These are phyloP conservation scores for Pteronotus mesoamericanus DNA, from an alignment of 2,797 vertebrate genomes.

Conservation along the genomic window DNA sequence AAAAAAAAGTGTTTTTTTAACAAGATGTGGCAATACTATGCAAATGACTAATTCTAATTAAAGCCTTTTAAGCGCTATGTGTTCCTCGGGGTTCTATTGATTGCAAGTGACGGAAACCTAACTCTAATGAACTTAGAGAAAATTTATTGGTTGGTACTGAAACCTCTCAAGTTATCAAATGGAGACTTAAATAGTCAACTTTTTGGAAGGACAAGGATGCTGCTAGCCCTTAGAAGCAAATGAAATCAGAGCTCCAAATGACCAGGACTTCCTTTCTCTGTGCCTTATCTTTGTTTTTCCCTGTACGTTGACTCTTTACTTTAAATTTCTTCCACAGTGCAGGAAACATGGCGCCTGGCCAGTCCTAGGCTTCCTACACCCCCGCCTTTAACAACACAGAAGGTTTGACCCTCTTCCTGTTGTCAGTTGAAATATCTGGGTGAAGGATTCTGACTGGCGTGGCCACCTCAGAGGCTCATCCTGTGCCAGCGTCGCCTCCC, in stretches of 20 bases:
- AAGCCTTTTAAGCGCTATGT: neutral
- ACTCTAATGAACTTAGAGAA: neutral
- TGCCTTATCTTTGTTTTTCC: neutral
- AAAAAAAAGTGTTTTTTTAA: neutral
- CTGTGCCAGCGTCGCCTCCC: neutral
- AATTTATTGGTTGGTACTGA: neutral
- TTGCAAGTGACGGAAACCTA: neutral
- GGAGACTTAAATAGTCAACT: neutral
- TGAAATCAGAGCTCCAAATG: neutral
- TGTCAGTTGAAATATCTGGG: neutral
- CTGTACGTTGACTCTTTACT: neutral
- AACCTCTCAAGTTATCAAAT: neutral
- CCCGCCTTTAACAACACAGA: neutral
- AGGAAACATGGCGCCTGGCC: neutral
- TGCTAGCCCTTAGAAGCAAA: neutral
- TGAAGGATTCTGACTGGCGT: neutral
- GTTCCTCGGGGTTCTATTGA: neutral
- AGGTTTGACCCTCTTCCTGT: neutral
- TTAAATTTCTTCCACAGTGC: neutral
- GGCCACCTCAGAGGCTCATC: neutral
- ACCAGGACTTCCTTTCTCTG: neutral
- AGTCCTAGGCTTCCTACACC: neutral
- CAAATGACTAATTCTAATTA: constrained; percentile 32
- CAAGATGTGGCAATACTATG: constrained; percentile 24
- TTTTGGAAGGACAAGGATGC: neutral